Evolutionary conservation across 2,797 vertebrate species (phyloP).

Genomic region (Acanthurus leucopareius): DNA sequence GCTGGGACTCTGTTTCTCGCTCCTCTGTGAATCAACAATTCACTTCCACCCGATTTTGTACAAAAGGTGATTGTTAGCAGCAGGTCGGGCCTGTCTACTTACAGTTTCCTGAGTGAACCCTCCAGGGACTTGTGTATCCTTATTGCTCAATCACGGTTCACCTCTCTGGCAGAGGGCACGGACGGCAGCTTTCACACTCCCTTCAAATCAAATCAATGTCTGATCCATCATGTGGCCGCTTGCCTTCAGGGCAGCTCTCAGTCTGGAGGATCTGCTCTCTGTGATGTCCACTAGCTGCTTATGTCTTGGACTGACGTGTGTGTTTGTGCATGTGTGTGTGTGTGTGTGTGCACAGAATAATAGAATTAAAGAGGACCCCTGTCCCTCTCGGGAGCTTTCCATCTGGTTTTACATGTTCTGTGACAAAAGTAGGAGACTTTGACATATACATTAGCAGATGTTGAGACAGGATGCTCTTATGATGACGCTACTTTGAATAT

Average conservation of each 20-base stretch:
- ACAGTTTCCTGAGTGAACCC: constrained; percentile 79
- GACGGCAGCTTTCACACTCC: constrained; percentile 77
- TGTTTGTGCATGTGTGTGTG: constrained; percentile 31
- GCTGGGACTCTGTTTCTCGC: constrained; percentile 52
- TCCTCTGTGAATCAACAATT: constrained; percentile 72
- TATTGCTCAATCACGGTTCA: constrained; percentile 80
- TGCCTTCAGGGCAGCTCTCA: constrained; percentile 77
- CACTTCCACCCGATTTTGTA: constrained; percentile 72
- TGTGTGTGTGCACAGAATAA: constrained; percentile 61
- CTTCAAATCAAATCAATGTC: constrained; percentile 87
- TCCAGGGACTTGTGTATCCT: constrained; percentile 70
- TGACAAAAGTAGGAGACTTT: constrained; percentile 75
- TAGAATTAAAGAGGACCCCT: constrained; percentile 80
- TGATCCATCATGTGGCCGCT: constrained; percentile 86
- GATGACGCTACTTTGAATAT: constrained; percentile 39
- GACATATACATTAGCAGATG: constrained; percentile 74
- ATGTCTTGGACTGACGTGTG: constrained; percentile 61
- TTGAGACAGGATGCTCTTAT: constrained; percentile 48
- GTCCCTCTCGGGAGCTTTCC: constrained; percentile 80
- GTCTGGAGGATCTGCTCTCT: constrained; percentile 75
- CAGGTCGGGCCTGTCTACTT: constrained; percentile 73
- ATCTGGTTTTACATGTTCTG: constrained; percentile 83
- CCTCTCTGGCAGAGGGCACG: constrained; percentile 79
- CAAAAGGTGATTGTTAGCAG: constrained; percentile 80
- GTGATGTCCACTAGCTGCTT: constrained; percentile 65